Evolutionary conservation across 2,888 invertebrate genomes (phyloP), one percentile per base, ranked within the genome.

Genomic region (Ochropacha duplaris): DNA sequence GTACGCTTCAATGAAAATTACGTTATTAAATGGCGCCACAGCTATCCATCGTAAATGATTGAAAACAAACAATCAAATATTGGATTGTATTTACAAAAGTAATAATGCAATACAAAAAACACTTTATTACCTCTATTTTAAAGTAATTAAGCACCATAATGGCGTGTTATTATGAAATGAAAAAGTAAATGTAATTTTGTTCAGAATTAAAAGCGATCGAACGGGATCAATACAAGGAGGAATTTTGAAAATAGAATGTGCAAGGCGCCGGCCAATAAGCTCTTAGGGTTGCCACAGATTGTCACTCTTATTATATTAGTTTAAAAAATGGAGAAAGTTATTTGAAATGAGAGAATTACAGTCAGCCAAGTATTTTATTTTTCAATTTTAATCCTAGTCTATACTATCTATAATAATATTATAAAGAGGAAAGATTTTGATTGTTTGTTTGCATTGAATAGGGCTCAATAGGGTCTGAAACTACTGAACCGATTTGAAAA

Each of bases 211-310:
- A 79, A 78, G 73, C 75, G 74, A 79, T 83, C 80, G 81, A 81
- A 80, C 73, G 74, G 75, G 76, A 77, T 83, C 86, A 86, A 87
- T 85, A 83, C 82, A 76, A 76, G 79, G 69, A 77, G 81, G 83
- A 82, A 84, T 86, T 88, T 88, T 86, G 79, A 85, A 85, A 87
- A 86, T 85, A 84, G 84, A 83, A 84, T 82, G 80, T 76, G 82
- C 83, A 74, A 84, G 83, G 85, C 87, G 85, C 83, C 82, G 64
- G 75, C 76, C 81, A 81, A 81, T 84, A 83, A 79, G 60, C 54
- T 22, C 5, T 1, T 66, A 88, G 87, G 88, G 88, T 44, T 88
- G 82, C n/a, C 78, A 62, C 67, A 86, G 88, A 88, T 44, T 88
- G 82, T n/a, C 78, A 62, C 67, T 9, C 6, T 1, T 19, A 5